phyloP scores from a whole-genome alignment of 2,113 vertebrate species.

The Pseudopipra pipra region DNA sequence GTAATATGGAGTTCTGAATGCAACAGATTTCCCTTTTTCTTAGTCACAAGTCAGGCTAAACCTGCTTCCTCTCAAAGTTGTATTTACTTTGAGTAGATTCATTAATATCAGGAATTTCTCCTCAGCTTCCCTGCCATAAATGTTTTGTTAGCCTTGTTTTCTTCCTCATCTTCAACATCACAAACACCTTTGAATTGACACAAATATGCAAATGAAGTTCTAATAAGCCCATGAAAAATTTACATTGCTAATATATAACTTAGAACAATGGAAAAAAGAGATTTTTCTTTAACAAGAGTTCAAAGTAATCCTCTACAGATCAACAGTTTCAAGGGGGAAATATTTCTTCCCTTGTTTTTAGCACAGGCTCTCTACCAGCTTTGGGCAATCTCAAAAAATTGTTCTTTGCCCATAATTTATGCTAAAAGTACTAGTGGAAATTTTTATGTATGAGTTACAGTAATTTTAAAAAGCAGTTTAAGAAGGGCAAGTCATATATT shows the following conservation, averaged over 20 bases:
- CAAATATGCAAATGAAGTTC: background rate
- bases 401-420: background rate
- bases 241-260: background rate
- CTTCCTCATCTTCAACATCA: background rate
- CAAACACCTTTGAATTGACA: background rate
- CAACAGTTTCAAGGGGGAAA: background rate
- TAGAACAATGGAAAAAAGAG: background rate
- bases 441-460: background rate
- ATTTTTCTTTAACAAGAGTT: background rate
- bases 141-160: background rate
- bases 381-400: background rate
- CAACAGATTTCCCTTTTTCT: background rate
- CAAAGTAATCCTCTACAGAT: background rate
- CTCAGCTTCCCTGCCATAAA: background rate
- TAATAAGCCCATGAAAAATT: background rate
- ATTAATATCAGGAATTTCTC: background rate
- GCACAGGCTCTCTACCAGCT: background rate
- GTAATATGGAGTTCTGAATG: background rate
- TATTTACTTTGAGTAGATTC: background rate
- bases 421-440: background rate
- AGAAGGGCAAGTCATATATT: background rate
- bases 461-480: background rate
- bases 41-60: background rate
- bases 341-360: background rate
- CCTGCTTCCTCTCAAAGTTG: background rate